phyloP scores from a whole-genome alignment of 2,888 invertebrate genomes.

The Psylliodes chrysocephalus region DNA sequence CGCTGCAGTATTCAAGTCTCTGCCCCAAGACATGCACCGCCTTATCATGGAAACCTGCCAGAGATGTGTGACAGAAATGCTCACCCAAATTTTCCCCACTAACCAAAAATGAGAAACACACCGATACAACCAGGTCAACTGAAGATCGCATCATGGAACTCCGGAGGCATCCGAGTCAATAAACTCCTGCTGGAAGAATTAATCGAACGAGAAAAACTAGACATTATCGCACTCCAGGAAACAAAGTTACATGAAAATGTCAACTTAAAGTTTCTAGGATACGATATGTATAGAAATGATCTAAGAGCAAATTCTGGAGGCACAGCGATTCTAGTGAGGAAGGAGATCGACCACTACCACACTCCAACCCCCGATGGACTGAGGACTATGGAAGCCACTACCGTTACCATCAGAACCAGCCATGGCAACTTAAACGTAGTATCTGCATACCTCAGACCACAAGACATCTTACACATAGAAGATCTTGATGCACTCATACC shows the following conservation, averaged over 20 bases:
- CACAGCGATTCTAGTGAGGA: background rate
- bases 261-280: background rate
- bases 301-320: background rate
- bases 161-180: background rate
- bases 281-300: background rate
- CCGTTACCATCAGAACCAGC: background rate
- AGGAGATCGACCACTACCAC: background rate
- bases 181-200: background rate
- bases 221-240: background rate
- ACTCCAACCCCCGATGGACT: background rate
- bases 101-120: background rate
- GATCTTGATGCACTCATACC: no score
- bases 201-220: background rate
- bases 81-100: background rate
- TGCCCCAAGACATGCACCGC: no score
- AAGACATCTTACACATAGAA: no score
- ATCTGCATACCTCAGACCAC: background rate
- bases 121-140: background rate
- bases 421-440: background rate
- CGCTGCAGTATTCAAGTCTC: no score
- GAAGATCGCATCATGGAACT: slow-evolving; percentile 9
- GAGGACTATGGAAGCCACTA: slow-evolving; percentile 8
- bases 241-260: background rate
- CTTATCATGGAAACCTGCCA: no score
- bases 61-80: no score